A percentile compares a stretch with the other conserved stretches of the same genome.
These are phyloP conservation scores for Geotrupes spiniger DNA, from an alignment of 2,888 invertebrate genomes.

Conservation along the genomic window DNA sequence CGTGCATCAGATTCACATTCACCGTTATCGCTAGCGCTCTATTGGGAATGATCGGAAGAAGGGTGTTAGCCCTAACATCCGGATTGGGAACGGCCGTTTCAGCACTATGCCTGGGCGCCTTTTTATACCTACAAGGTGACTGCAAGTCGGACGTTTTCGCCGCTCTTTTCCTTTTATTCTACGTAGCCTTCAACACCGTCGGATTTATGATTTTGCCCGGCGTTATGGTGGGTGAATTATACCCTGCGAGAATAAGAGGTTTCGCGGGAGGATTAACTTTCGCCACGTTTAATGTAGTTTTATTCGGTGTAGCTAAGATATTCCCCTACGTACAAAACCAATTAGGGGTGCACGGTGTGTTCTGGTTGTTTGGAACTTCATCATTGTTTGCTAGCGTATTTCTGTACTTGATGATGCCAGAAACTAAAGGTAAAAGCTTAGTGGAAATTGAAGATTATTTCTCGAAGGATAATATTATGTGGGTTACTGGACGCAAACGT, in stretches of 20 bases:
- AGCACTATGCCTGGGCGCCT: constrained; percentile 59
- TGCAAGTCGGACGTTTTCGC: constrained; percentile 39
- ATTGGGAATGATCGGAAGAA: constrained; percentile 62
- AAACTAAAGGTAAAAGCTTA: constrained; percentile 69
- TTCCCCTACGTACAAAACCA: constrained; percentile 62
- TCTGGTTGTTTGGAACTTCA: constrained; percentile 66
- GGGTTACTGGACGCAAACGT: constrained; percentile 55
- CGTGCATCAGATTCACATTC: constrained; percentile 62
- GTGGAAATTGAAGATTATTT: constrained; percentile 79
- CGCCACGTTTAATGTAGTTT: constrained; percentile 65
- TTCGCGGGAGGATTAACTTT: constrained; percentile 72
- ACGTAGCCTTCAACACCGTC: constrained; percentile 71
- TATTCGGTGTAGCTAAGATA: constrained; percentile 68
- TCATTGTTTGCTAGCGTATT: constrained; percentile 63
- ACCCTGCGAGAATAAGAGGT: constrained; percentile 71
- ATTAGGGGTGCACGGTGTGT: constrained; percentile 66
- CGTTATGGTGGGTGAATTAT: constrained; percentile 71
- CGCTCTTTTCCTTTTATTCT: constrained; percentile 58
- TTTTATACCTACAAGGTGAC: constrained; percentile 48
- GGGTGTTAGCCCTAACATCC: constrained; percentile 64
- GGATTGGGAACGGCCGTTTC: constrained; percentile 65
- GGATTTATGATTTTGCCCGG: constrained; percentile 74
- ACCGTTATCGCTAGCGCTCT: constrained; percentile 65
- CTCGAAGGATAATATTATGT: constrained; percentile 62
- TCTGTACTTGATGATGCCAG: constrained; percentile 67